Conservation (phyloP, 2,797 vertebrate genomes). For the Chiloscyllium punctatum region DNA sequence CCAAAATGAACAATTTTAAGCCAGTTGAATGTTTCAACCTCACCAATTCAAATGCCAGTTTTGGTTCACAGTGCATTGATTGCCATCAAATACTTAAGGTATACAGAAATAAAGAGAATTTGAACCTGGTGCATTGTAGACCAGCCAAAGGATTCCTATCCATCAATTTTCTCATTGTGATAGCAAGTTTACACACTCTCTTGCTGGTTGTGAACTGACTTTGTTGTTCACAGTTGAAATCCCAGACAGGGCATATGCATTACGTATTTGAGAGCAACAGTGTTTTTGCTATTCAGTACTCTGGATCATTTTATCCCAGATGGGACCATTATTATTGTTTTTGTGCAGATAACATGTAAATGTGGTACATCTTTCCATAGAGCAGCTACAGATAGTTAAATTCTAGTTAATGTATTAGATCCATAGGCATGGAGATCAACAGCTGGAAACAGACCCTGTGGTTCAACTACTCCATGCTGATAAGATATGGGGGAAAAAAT, state of each 20-base stretch:
- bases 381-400: neutral
- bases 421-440: no score
- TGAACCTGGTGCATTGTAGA: neutral
- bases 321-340: conserved; percentile 16
- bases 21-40: neutral
- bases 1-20: neutral
- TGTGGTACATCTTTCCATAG: neutral
- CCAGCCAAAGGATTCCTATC: no score
- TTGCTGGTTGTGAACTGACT: neutral
- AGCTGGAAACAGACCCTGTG: no score
- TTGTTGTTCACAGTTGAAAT: conserved; percentile 9
- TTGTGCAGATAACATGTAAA: neutral
- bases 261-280: neutral
- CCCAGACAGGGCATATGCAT: neutral
- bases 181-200: neutral
- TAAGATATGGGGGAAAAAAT: no score
- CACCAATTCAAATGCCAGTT: neutral
- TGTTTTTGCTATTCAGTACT: neutral
- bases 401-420: neutral
- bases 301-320: conserved; percentile 2
- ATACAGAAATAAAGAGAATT: neutral
- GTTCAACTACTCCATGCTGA: no score
- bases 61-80: neutral
- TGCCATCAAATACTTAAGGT: neutral
- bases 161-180: neutral